Percentiles rank a stretch among this genome's conserved stretches.
phyloP scores from a whole-genome alignment of 2,113 vertebrate genomes.

The Chionis minor region DNA sequence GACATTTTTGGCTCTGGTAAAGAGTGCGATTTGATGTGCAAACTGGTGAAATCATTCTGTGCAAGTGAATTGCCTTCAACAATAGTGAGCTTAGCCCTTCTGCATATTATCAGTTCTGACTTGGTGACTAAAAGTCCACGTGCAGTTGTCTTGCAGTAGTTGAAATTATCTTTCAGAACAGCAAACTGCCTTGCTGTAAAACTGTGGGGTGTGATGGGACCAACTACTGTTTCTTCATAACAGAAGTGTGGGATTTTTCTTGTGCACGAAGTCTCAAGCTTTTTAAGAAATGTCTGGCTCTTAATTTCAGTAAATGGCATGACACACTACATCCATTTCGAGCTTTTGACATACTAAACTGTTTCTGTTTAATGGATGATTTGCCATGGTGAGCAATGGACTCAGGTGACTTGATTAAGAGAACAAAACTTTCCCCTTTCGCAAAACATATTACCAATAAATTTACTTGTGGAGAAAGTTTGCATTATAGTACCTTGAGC shows the following conservation, averaged over 20 bases:
- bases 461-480: slow-evolving; percentile 50
- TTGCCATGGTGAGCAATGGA: slow-evolving; percentile 49
- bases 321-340: slow-evolving; percentile 90
- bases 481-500: slow-evolving; percentile 32
- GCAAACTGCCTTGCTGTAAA: slow-evolving; percentile 67
- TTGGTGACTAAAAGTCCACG: not conserved
- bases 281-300: slow-evolving; percentile 62
- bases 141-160: not conserved
- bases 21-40: not conserved
- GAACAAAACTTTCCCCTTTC: slow-evolving; percentile 23
- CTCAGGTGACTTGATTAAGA: slow-evolving; percentile 55
- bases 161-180: slow-evolving; percentile 44
- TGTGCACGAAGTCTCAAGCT: slow-evolving; percentile 12
- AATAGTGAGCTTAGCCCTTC: not conserved
- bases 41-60: not conserved
- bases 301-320: slow-evolving; percentile 89
- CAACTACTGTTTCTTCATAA: not conserved
- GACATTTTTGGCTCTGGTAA: not conserved
- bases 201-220: slow-evolving; percentile 33
- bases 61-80: not conserved
- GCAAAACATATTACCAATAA: not conserved
- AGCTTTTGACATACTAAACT: slow-evolving; percentile 68
- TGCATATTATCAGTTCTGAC: not conserved
- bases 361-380: slow-evolving; percentile 55
- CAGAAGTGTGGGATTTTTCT: slow-evolving; percentile 25